Base-by-base conservation (phyloP, 2,113 vertebrate species). In the Perccottus glenii region DNA sequence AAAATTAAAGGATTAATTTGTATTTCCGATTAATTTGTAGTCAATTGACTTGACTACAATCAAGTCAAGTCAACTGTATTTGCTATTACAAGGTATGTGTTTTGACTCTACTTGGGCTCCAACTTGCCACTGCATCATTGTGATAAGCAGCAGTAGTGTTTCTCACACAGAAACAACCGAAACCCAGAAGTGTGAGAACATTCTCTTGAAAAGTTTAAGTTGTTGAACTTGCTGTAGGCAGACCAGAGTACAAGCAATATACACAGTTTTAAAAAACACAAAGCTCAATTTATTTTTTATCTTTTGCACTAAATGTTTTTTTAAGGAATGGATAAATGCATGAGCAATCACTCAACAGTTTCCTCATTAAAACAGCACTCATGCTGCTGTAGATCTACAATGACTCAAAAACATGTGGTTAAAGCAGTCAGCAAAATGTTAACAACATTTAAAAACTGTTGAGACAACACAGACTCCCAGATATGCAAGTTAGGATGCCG, bases 51-150 rank as follows among this genome's bases (percentile, higher is more conserved):
- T n/a, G n/a, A n/a, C n/a, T n/a, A n/a, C n/a, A n/a, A n/a, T n/a
- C n/a, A n/a, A n/a, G n/a, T n/a, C n/a, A n/a, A n/a, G n/a, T n/a
- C n/a, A n/a, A n/a, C n/a, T n/a, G 65, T 82, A 77, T 78, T 72
- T 75, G 82, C 88, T 73, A 80, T 3, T 2, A 27, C 66, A 3
- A 85, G 81, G 73, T 38, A 53, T 60, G 19, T 67, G 75, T 67
- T 79, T 46, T 46, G 69, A 83, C 79, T 70, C 67, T 53, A 61
- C 67, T 68, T 57, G 55, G 77, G 86, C 83, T 85, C 66, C 78
- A 87, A 79, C 77, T 55, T 55, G 5, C 61, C 82, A 67, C 90
- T 91, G 90, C 88, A 86, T 82, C 66, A 63, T 77, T 49, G 85
- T 80, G 86, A 92, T 91, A 90, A 90, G 85, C 67, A 70, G 75